Percentiles rank a stretch among this genome's conserved stretches.
These are phyloP conservation scores for Neria commutata DNA, from an alignment of 2,888 invertebrate species.

Conservation along the genomic window DNA sequence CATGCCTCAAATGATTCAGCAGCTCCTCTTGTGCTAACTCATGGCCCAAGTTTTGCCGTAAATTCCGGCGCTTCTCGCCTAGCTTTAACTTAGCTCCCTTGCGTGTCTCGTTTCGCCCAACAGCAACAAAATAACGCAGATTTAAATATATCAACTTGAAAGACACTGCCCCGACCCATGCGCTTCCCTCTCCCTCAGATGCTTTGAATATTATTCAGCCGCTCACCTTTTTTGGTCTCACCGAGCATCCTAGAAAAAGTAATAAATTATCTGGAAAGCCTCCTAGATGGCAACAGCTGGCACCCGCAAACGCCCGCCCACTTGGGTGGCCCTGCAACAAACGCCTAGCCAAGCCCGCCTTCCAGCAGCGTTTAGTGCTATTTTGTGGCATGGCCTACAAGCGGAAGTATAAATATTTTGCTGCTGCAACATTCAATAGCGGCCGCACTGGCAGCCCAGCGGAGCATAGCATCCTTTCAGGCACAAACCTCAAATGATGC, in stretches of 20 bases:
- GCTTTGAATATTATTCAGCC: no score
- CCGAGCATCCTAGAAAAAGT: conserved; percentile 26
- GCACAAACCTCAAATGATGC: conserved; percentile 3
- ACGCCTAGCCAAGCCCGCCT: background rate
- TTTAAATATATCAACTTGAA: no score
- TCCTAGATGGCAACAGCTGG: conserved; percentile 25
- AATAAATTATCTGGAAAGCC: conserved; percentile 53
- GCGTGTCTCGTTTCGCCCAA: no score
- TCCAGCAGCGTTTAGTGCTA: background rate
- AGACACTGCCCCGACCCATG: no score
- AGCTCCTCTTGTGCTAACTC: no score
- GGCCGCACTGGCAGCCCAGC: background rate
- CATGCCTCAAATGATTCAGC: no score
- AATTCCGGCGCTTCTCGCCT: no score
- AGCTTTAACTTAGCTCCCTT: no score
- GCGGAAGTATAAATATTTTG: conserved; percentile 5
- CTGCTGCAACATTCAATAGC: background rate
- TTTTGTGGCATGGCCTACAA: background rate
- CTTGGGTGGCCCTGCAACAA: background rate
- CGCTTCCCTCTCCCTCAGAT: no score
- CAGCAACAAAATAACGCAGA: no score
- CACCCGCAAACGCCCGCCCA: background rate
- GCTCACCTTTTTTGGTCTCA: no score
- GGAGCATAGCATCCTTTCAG: background rate
- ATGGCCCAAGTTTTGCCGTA: no score